phyloP scores from a whole-genome alignment of 2,888 invertebrate species.

The Monochamus alternatus region DNA sequence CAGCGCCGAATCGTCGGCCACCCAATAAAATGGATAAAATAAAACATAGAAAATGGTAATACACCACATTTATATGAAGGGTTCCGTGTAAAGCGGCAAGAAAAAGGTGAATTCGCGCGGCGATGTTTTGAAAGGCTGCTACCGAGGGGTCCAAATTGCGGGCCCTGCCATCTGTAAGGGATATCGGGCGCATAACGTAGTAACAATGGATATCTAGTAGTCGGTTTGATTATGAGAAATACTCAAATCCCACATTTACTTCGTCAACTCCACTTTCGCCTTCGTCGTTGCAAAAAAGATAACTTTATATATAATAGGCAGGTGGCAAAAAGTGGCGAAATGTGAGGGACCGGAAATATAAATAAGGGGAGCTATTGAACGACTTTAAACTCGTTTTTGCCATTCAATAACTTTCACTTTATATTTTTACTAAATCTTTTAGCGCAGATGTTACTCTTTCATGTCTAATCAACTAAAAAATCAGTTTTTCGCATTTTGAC shows the following conservation, averaged over 20 bases:
- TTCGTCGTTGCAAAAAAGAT: constrained; percentile 18
- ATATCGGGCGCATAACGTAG: constrained; percentile 34
- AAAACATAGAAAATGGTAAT: constrained; percentile 10
- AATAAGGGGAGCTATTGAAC: too few relatives aligned
- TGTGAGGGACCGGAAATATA: too few relatives aligned
- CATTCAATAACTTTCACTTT: too few relatives aligned
- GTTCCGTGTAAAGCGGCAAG: constrained; percentile 31
- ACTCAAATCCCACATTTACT: constrained; percentile 38
- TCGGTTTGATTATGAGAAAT: constrained; percentile 39
- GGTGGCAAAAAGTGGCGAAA: too few relatives aligned
- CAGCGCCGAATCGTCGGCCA: not conserved
- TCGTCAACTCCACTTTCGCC: constrained; percentile 35
- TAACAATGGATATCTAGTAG: constrained; percentile 39
- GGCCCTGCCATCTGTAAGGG: constrained; percentile 31
- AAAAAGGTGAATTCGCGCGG: constrained; percentile 29
- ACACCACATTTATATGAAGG: constrained; percentile 30
- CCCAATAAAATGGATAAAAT: constrained; percentile 23
- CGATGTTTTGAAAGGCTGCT: constrained; percentile 36
- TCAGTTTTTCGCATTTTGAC: too few relatives aligned
- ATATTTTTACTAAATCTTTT: too few relatives aligned
- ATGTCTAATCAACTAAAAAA: too few relatives aligned
- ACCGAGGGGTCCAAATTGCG: constrained; percentile 32
- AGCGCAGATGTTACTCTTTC: too few relatives aligned
- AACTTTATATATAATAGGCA: constrained; percentile 1
- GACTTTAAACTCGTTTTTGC: too few relatives aligned